Percentiles rank a stretch among this genome's conserved stretches.
Evolutionary conservation across 2,797 vertebrate genomes (phyloP).

Genomic region (Threskiornis aethiopicus): DNA sequence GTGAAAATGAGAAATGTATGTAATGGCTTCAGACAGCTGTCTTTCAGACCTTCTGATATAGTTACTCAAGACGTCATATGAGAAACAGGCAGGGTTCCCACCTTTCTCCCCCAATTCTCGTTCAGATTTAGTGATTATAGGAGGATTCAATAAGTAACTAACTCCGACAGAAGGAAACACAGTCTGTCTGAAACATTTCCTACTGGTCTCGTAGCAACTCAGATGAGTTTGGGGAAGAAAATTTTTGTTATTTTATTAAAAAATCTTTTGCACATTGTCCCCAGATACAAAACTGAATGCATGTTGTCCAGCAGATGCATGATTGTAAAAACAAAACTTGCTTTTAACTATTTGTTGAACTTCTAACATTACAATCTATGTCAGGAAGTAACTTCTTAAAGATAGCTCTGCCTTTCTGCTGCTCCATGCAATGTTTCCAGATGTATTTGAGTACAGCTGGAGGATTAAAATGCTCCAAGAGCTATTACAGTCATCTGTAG

Average conservation of each 20-base stretch:
- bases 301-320: neutral
- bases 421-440: neutral
- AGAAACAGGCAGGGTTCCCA: neutral
- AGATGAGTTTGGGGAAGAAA: neutral
- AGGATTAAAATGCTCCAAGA: neutral
- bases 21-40: neutral
- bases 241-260: neutral
- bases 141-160: neutral
- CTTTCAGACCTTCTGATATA: neutral
- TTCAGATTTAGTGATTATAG: neutral
- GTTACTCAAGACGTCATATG: neutral
- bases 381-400: neutral
- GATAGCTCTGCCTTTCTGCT: neutral
- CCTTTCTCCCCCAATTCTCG: fast-evolving
- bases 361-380: neutral
- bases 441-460: neutral
- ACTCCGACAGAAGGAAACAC: neutral
- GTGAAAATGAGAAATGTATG: neutral
- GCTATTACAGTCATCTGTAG: neutral
- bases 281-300: neutral
- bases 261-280: neutral
- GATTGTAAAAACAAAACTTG: neutral
- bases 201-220: neutral
- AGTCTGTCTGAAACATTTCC: neutral
- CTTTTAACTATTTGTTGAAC: neutral